Evolutionary conservation across 2,888 invertebrate species (phyloP).

Genomic region (Catonia carolina): DNA sequence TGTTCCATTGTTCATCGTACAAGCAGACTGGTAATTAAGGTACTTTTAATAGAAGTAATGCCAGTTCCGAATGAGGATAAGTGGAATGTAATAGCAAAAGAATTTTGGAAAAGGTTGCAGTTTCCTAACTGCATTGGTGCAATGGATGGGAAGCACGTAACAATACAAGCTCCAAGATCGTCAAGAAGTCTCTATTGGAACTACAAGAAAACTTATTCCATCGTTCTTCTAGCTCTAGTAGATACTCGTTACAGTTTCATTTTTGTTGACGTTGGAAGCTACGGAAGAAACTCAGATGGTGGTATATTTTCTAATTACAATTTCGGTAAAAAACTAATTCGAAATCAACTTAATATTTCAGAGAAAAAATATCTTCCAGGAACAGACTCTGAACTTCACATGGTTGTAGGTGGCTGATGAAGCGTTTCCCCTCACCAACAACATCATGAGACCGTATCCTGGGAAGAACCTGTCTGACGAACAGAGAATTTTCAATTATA

Average conservation of each 20-base stretch:
- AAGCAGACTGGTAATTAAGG: constrained; percentile 29
- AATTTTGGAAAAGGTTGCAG: constrained; percentile 32
- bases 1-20: constrained; percentile 30
- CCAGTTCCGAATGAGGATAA: constrained; percentile 29
- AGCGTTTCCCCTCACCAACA: constrained; percentile 16
- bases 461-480: constrained; percentile 9
- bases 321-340: constrained; percentile 7
- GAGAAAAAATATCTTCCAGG: constrained; percentile 12
- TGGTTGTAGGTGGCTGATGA: constrained; percentile 19
- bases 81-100: constrained; percentile 31
- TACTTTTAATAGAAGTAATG: constrained; percentile 32
- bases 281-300: constrained; percentile 17
- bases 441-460: constrained; percentile 21
- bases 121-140: too few species aligned
- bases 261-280: constrained; percentile 28
- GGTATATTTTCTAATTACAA: constrained; percentile 11
- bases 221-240: constrained; percentile 29
- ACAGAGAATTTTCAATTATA: constrained; percentile 22
- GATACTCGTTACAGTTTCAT: constrained; percentile 31
- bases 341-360: constrained; percentile 8
- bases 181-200: constrained; percentile 32
- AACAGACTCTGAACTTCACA: constrained; percentile 11
- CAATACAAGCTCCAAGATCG: constrained; percentile 32
- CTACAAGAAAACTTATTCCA: constrained; percentile 29
- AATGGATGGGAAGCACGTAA: too few species aligned